Base-by-base conservation (phyloP, 2,888 invertebrate species). In the Noctuana brunneofusca region DNA sequence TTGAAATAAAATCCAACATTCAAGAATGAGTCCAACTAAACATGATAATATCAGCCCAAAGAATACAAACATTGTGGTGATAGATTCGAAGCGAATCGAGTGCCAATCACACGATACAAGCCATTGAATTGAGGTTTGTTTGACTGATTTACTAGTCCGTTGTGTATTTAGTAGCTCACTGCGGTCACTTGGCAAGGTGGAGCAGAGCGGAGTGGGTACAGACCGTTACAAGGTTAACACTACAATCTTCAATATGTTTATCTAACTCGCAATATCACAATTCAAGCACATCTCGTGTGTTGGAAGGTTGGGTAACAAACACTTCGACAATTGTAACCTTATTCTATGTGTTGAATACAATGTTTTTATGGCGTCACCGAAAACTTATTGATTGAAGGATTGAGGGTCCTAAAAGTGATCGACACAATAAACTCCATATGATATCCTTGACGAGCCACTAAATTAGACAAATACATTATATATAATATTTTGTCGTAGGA, bases 81-180 rank as follows among this genome's bases (percentile, higher is more conserved):
- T 14, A 38, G 1, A 14, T 14, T 43, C 41, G 16, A 18, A 43
- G 9, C 9, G 18, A 18, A 43, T 43, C 18, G 16, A 18, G 41
- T 18, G 4, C 16, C 41, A 43, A 43, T 43, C 9, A 16, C 9
- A 9, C 30, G 30, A 32, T 32, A 43, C 16, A n/a, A 16, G 16
- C 41, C 41, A 43, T 9, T 43, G 41, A 43, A 43, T 43, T 43
- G 9, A 43, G 41, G 16, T 18, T 43, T 43, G 18, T 43, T 43
- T 43, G 41, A 43, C 18, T 18, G 43, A 43, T 43, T 43, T 18
- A 18, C 43, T 43, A 43, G 43, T 43, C 43, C 43, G 43, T 43
- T 11, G 43, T 11, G 43, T 3, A 11, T 18, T 43, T 18, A 41
- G 38, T 41, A 16, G 41, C 16, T 16, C 43, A 8, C 43, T 18